These are phyloP conservation scores for Rhabditoides inermis DNA, from an alignment of 2,888 invertebrate genomes.

Conservation along the genomic window DNA sequence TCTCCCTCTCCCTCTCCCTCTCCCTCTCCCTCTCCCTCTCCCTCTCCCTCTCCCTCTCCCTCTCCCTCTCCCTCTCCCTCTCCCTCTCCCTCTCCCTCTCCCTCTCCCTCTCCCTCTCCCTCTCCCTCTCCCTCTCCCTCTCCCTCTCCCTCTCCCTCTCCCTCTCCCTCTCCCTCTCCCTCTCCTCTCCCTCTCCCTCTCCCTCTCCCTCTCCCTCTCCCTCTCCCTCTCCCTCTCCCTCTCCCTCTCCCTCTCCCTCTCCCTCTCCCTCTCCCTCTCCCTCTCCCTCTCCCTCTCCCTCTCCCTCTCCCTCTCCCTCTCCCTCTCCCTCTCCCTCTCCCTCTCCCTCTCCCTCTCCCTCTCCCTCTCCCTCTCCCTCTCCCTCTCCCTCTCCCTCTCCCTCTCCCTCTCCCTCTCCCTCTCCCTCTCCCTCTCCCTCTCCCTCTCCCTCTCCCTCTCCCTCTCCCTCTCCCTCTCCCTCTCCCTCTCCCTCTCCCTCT, in stretches of 20 bases:
- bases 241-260: neutral
- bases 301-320: neutral
- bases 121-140: neutral
- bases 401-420: neutral
- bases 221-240: neutral
- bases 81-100: neutral
- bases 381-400: neutral
- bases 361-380: neutral
- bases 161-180: neutral
- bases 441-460: neutral
- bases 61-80: neutral
- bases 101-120: neutral
- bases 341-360: neutral
- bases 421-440: neutral
- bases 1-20: neutral
- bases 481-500: neutral
- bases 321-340: neutral
- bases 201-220: neutral
- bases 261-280: neutral
- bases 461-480: neutral
- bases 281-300: neutral
- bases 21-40: neutral
- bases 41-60: neutral
- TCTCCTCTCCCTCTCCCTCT: neutral
- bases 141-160: neutral